phyloP scores from a whole-genome alignment of 2,797 vertebrate genomes.

The Scleropages formosus region DNA sequence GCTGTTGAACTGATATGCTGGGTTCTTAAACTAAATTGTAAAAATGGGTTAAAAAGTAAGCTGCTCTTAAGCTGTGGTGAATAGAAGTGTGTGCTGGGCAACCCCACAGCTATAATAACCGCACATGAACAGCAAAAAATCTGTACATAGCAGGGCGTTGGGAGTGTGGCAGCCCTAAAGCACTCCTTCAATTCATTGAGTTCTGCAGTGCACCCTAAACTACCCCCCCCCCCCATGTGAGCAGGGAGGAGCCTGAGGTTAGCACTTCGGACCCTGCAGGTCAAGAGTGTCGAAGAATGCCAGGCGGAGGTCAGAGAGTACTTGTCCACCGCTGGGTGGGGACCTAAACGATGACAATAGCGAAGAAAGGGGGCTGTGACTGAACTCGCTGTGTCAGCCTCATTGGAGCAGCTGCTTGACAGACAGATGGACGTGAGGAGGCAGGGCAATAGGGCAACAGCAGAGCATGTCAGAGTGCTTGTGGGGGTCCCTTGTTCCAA shows the following conservation, averaged over 20 bases:
- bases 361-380: background rate
- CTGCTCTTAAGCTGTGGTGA: too few relatives aligned
- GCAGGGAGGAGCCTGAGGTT: background rate
- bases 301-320: background rate
- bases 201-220: background rate
- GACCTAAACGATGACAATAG: slow-evolving; percentile 17
- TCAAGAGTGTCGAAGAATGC: background rate
- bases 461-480: background rate
- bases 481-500: background rate
- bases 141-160: too few relatives aligned
- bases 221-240: background rate
- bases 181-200: background rate
- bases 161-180: too few relatives aligned
- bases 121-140: too few relatives aligned
- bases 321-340: too few relatives aligned
- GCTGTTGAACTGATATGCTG: too few relatives aligned
- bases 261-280: slow-evolving; percentile 1
- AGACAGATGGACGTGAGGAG: background rate
- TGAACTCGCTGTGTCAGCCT: background rate
- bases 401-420: background rate
- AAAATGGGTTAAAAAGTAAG: too few relatives aligned
- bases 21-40: too few relatives aligned
- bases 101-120: too few relatives aligned
- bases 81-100: too few relatives aligned
- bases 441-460: too few relatives aligned